Conservation (phyloP, 2,797 vertebrate genomes). For the Rostrhamus sociabilis region DNA sequence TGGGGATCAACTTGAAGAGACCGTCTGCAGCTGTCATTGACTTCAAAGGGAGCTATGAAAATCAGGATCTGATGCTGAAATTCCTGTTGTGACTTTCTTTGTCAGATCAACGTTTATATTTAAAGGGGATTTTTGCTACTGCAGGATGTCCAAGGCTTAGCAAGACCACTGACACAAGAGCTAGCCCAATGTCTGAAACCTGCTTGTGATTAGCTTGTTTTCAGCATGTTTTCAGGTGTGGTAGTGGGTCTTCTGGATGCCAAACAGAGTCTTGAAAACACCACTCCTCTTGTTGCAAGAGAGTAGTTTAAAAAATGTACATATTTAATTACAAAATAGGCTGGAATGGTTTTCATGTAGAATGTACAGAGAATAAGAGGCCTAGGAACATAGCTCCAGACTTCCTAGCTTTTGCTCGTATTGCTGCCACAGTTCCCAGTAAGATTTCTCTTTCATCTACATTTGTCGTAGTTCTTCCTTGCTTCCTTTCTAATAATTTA, state of each 20-base stretch:
- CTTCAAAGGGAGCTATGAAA: background rate
- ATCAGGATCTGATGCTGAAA: background rate
- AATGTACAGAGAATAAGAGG: background rate
- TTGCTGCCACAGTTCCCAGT: background rate
- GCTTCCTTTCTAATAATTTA: constrained; percentile 54
- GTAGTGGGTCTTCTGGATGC: background rate
- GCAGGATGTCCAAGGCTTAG: background rate
- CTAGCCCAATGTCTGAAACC: background rate
- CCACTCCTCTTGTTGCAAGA: background rate
- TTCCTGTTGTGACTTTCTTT: background rate
- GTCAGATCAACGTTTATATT: background rate
- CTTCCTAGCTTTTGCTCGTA: background rate
- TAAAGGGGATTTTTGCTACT: background rate
- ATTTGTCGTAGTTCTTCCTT: background rate
- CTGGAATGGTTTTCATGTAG: background rate
- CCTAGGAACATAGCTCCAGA: background rate
- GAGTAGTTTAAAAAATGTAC: background rate
- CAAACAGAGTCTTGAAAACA: background rate
- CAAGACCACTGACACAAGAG: background rate
- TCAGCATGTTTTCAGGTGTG: background rate
- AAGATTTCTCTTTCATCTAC: background rate
- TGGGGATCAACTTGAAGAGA: background rate
- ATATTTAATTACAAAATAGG: background rate
- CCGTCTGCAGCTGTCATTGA: background rate
- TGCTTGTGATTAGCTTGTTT: background rate